Evolutionary conservation across 2,888 invertebrate genomes (phyloP), one percentile per base, ranked within the genome.

Genomic region (Chironomus tentans): DNA sequence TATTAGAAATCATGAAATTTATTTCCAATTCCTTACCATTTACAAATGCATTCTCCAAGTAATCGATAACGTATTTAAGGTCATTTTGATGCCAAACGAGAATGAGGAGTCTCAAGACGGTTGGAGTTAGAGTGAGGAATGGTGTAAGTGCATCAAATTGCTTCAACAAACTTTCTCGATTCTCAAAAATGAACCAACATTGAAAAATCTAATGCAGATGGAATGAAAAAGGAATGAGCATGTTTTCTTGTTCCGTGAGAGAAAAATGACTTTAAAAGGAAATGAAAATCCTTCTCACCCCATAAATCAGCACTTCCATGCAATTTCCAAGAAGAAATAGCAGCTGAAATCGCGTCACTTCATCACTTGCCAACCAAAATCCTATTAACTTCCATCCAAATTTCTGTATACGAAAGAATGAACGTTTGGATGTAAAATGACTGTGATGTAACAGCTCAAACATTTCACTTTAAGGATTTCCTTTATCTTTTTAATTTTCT

Each of bases 201-300:
- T 71, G 71, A 56, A 70, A 70, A 6, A 70, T 12, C 38, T 38
- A 38, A n/a, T n/a, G n/a, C n/a, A n/a, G n/a, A n/a, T n/a, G n/a
- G 2, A 38, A 38, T 38, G 38, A 38, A 2, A 38, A 2, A 10
- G 5, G 28, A 28, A 28, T 5, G 28, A 28, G 28, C 28, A 28
- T 28, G 28, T 28, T 4, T 4, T 24, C 28, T 28, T 28, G 6
- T 6, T 28, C 6, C 28, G 28, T 28, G 28, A 7, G 5, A 28
- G 5, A 6, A 28, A 5, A 38, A 38, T 10, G 38, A 38, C 10
- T 38, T 38, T 10, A 10, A 38, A 38, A 38, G 38, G 38, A 38
- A 38, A 38, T 38, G 38, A 38, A 38, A 38, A 38, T 38, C 38
- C 7, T 10, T 38, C 38, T 38, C 2, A 38, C 38, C 22, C 47